Evolutionary conservation across 2,797 vertebrate genomes (phyloP), one percentile per base, ranked within the genome.

Genomic region (Melanotaenia parkinsoni): DNA sequence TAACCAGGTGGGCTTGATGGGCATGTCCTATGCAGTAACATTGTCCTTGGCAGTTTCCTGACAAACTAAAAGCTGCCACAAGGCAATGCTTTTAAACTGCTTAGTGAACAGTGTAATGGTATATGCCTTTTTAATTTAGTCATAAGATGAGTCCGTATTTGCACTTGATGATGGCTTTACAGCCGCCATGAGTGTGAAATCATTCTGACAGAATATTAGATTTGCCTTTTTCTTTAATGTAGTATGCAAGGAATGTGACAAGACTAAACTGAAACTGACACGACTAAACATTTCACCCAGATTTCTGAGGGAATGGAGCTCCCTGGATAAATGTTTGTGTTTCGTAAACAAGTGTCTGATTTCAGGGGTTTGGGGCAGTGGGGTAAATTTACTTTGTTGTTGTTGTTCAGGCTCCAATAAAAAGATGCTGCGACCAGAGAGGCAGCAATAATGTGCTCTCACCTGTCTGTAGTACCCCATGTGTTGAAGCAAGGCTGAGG

Each of bases 391-490:
- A 16, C 14, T 30, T n/a, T 33, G 10, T 78, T 78, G 10, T 78
- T 78, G 70, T 71, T 9, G 24, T 78, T 81, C 5, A 13, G 18
- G 5, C n/a, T 45, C 14, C 2, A 50, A 51, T 47, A 51, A 22
- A 22, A 67, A 24, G 13, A 61, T 38, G n/a, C 33, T 50, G 24
- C 43, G 26, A 14, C 22, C 54, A 8, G 11, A 69, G 62, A 74
- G 45, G 43, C 45, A 47, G 67, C 69, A 18, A 20, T 62, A 38
- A 70, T 74, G 37, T 43, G 33, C 59, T 26, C 53, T 80, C 63
- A 77, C 81, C 75, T 78, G 77, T 77, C 61, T 71, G 37, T 65
- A 28, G 68, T 22, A 79, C 79, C 85, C 63, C 85, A 89, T 85
- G 82, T 91, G 89, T 83, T 72, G 11, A 51, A 59, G 40, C 16